These are phyloP conservation scores for Artibeus lituratus DNA, from an alignment of 2,797 vertebrate species.

Conservation along the genomic window DNA sequence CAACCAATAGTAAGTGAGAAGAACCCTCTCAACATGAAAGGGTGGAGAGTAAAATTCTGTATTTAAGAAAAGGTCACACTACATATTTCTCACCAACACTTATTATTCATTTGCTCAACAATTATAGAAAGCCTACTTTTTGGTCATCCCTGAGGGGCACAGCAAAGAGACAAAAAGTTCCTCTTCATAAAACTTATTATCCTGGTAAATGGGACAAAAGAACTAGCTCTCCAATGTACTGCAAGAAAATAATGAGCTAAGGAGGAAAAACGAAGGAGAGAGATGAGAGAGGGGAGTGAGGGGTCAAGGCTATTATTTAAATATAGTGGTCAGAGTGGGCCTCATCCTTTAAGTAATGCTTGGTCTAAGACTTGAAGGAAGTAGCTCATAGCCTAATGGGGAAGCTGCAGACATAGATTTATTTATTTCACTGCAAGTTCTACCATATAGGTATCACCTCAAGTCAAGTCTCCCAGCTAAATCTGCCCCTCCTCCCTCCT, in stretches of 20 bases:
- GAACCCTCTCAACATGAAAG: neutral
- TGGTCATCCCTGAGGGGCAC: neutral
- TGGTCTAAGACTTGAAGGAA: neutral
- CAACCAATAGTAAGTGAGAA: constrained; percentile 17
- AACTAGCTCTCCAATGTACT: neutral
- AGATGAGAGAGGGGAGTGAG: neutral
- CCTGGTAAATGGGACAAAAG: neutral
- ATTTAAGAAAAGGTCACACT: neutral
- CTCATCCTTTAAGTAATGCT: neutral
- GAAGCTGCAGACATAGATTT: neutral
- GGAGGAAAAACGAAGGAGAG: neutral
- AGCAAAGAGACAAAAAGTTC: neutral
- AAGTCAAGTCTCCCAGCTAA: neutral
- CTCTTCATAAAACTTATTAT: neutral
- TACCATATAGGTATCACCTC: neutral
- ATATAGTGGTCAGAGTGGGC: neutral
- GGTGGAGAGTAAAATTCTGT: neutral
- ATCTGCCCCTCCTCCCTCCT: neutral
- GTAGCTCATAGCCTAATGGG: neutral
- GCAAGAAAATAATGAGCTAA: neutral
- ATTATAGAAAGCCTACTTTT: neutral
- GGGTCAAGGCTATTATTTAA: neutral
- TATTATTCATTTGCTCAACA: neutral
- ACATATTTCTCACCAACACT: neutral
- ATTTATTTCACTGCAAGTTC: neutral